Percentiles rank a stretch among this genome's conserved stretches.
These are phyloP conservation scores for Octonoba sinensis DNA, from an alignment of 2,888 invertebrate genomes.

Conservation along the genomic window DNA sequence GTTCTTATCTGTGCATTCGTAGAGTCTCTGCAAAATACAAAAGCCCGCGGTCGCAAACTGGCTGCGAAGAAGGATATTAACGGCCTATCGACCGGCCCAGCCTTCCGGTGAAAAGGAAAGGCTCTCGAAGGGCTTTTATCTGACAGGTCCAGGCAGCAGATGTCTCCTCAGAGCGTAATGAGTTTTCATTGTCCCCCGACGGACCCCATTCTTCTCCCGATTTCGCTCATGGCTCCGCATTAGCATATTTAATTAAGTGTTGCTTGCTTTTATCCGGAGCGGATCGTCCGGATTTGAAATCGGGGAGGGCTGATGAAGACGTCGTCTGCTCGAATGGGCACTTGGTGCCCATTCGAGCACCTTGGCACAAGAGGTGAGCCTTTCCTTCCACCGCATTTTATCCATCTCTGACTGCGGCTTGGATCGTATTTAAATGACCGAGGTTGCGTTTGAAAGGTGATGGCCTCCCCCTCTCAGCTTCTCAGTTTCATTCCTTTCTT, in stretches of 20 bases:
- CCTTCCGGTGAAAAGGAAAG: conserved; percentile 1
- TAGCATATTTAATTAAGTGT: conserved; percentile 52
- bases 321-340: no score
- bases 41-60: no score
- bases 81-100: conserved; percentile 1
- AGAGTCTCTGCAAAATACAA: no score
- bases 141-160: conserved; percentile 37
- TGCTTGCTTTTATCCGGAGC: neutral
- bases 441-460: conserved; percentile 4
- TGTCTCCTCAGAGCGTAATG: conserved; percentile 39
- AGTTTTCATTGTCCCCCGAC: conserved; percentile 53
- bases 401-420: neutral
- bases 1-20: no score
- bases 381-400: neutral
- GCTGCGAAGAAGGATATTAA: conserved; percentile 3
- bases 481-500: no score
- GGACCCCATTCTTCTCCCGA: conserved; percentile 5
- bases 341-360: no score
- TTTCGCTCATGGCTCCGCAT: conserved; percentile 11
- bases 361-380: neutral
- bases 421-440: neutral
- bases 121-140: conserved; percentile 30
- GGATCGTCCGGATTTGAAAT: neutral
- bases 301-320: no score
- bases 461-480: neutral